phyloP scores from a whole-genome alignment of 92 coral and sea anemone species.

The Zoanthus solanderi region DNA sequence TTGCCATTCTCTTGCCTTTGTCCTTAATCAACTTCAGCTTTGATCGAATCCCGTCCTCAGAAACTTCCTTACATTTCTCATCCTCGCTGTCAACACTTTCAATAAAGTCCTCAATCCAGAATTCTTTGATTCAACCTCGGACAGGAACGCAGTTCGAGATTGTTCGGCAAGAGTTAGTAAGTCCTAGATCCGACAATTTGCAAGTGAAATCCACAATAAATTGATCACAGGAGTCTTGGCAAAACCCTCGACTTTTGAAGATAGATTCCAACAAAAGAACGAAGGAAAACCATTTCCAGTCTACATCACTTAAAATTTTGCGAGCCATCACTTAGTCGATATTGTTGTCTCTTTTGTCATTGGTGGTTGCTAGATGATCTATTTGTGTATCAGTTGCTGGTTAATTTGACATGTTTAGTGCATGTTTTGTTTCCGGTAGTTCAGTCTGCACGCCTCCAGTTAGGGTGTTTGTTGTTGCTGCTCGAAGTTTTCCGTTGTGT shows the following conservation, averaged over 20 bases:
- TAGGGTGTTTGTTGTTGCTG: too few species aligned
- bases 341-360: constrained; percentile 7
- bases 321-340: not conserved
- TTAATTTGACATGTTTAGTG: not conserved
- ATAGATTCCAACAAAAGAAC: constrained; percentile 34
- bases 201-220: constrained; percentile 37
- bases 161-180: constrained; percentile 38
- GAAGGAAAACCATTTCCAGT: constrained; percentile 51
- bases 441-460: not conserved
- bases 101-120: constrained; percentile 21
- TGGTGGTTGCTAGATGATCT: constrained; percentile 21
- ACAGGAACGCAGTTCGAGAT: constrained; percentile 43
- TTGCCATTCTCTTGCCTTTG: constrained; percentile 11
- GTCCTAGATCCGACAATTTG: constrained; percentile 33
- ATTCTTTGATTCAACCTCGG: constrained; percentile 41
- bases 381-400: constrained; percentile 8
- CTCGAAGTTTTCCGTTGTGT: too few species aligned
- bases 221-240: constrained; percentile 32
- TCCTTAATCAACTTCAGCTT: constrained; percentile 5
- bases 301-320: not conserved
- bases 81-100: constrained; percentile 10
- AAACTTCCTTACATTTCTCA: not conserved
- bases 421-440: constrained; percentile 3
- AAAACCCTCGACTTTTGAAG: constrained; percentile 23
- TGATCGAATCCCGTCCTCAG: not conserved